Evolutionary conservation across 2,113 vertebrate genomes (phyloP), one percentile per base, ranked within the genome.

Genomic region (Dunckerocampus dactyliophorus): DNA sequence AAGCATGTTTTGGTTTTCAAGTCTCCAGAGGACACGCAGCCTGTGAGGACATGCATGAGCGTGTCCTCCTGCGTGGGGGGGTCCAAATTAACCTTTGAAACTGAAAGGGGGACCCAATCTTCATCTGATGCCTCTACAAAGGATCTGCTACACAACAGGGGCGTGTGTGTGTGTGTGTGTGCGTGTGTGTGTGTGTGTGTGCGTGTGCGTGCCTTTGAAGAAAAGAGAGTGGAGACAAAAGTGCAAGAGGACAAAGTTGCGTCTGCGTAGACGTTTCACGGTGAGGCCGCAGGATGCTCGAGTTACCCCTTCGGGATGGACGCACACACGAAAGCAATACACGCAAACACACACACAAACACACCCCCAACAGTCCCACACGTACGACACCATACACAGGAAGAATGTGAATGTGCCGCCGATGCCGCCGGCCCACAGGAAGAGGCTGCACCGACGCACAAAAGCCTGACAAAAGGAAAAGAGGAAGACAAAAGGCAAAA

Each of bases 41-140:
- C 24, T 28, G n/a, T n/a, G n/a, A 28, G 24, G 24, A 28, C 24
- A 28, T 3, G 31, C 13, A 14, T 43, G 39, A 2, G 39, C 13
- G 39, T 14, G 39, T 43, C 39, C 39, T 43, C 13, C 12, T 13
- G 39, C 39, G 13, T 14, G 39, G 39, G 39, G 3, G 39, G 14
- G 39, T 43, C 39, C 57, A 46, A 15, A 8, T 47, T 42, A 66
- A 68, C 63, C 58, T 67, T 59, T 46, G 43, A 11, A 55, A 55
- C 1, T 15, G 12, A 8, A 21, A 42, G 28, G 12, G 17, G 60
- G 54, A 63, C 17, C 62, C 62, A 75, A 67, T 56, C 72, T 79
- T 80, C 83, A 89, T 88, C 51, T 72, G 82, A 88, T 86, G 86
- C 79, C 72, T 82, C 70, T 74, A 85, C 77, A 87, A 88, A 89